Evolutionary conservation across 2,113 vertebrate genomes (phyloP).

Genomic region (Sylvia atricapilla): DNA sequence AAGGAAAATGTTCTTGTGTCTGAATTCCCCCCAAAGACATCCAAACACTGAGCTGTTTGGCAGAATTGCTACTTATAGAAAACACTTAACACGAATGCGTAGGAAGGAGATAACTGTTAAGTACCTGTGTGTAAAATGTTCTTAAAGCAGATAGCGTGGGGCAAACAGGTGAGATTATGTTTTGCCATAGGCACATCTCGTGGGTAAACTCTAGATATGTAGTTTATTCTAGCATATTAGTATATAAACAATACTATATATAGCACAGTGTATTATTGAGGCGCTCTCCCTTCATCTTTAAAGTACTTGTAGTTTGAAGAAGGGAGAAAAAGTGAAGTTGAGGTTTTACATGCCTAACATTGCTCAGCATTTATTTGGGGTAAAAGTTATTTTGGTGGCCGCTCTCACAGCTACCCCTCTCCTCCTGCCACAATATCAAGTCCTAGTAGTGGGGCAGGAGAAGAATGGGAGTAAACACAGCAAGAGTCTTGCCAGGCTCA

Average conservation of each 20-base stretch:
- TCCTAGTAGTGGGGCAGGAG: background rate
- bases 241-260: background rate
- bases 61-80: slow-evolving; percentile 61
- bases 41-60: slow-evolving; percentile 66
- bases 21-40: slow-evolving; percentile 74
- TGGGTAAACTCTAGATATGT: background rate
- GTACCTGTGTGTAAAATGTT: slow-evolving; percentile 33
- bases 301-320: background rate
- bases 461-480: background rate
- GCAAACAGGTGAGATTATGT: background rate
- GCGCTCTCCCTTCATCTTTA: background rate
- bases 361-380: background rate
- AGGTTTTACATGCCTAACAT: background rate
- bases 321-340: background rate
- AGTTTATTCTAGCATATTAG: background rate
- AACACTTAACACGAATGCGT: background rate
- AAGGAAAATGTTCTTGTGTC: slow-evolving; percentile 80
- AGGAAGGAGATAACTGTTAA: slow-evolving; percentile 36
- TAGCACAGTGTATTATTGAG: background rate
- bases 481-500: background rate
- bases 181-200: background rate
- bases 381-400: background rate
- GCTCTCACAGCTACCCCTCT: background rate
- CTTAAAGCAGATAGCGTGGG: background rate
- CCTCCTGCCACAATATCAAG: background rate